These are phyloP conservation scores for Calidris pygmaea DNA, from an alignment of 2,113 vertebrate species.

Conservation along the genomic window DNA sequence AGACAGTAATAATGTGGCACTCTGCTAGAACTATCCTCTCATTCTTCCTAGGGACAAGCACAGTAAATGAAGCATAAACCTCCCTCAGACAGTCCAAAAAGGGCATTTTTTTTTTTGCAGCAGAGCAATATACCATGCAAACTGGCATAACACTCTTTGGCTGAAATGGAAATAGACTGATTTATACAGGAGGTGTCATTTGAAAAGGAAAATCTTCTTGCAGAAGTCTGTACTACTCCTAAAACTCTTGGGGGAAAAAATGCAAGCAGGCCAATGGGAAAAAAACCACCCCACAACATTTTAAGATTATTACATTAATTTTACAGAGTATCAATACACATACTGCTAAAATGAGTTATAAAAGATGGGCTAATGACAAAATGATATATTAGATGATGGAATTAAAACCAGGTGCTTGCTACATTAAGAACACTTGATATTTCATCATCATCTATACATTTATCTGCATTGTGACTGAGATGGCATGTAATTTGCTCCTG, in stretches of 20 bases:
- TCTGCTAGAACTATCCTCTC: background rate
- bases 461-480: constrained; percentile 37
- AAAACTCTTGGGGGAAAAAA: background rate
- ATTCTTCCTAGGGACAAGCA: background rate
- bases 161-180: background rate
- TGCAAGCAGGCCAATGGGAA: background rate
- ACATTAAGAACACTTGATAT: constrained; percentile 51
- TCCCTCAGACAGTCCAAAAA: background rate
- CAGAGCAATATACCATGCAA: background rate
- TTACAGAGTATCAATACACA: background rate
- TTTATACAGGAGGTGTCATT: background rate
- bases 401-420: constrained; percentile 41
- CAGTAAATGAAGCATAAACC: background rate
- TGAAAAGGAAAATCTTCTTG: background rate
- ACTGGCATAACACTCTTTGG: background rate
- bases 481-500: constrained; percentile 39
- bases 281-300: background rate
- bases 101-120: background rate
- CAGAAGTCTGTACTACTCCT: background rate
- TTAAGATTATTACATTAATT: constrained; percentile 34
- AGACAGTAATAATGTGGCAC: background rate
- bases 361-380: constrained; percentile 26
- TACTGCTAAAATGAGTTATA: constrained; percentile 39
- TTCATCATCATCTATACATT: constrained; percentile 56
- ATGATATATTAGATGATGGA: constrained; percentile 29